These are phyloP conservation scores for Leptinotarsa rubiginosa DNA, from an alignment of 2,888 invertebrate genomes.

Conservation along the genomic window DNA sequence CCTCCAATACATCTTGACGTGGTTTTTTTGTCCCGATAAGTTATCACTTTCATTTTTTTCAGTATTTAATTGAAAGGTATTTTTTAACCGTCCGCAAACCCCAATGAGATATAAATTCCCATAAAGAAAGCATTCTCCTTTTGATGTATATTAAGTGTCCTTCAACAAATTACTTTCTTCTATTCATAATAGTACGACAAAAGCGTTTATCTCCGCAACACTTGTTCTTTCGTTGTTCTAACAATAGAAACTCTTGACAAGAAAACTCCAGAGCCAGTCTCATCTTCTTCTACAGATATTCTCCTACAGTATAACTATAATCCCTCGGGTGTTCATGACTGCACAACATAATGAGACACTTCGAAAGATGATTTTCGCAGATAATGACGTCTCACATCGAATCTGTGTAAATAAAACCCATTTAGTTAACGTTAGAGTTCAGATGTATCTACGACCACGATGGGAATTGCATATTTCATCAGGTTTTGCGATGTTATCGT, in stretches of 20 bases:
- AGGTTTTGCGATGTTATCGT: conserved; percentile 1
- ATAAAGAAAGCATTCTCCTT: background rate
- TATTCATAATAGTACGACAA: background rate
- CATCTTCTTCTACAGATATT: conserved; percentile 16
- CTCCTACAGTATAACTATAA: conserved; percentile 18
- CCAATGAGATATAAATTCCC: too few relatives aligned
- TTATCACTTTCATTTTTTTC: too few relatives aligned
- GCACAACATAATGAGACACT: conserved; percentile 43
- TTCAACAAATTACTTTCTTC: background rate
- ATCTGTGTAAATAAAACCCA: conserved; percentile 33
- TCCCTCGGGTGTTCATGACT: conserved; percentile 44
- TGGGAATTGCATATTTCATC: conserved; percentile 14
- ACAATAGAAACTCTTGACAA: conserved; percentile 5
- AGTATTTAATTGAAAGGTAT: too few relatives aligned
- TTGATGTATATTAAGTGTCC: background rate
- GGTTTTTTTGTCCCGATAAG: too few relatives aligned
- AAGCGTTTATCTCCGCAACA: background rate
- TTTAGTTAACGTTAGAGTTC: conserved; percentile 23
- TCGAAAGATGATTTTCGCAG: conserved; percentile 36
- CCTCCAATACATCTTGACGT: too few relatives aligned
- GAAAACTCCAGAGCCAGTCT: background rate
- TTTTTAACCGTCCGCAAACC: too few relatives aligned
- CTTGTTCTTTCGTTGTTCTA: conserved; percentile 6
- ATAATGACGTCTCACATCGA: conserved; percentile 28
- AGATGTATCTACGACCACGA: conserved; percentile 3